Percentiles rank a stretch among this genome's conserved stretches.
These are phyloP conservation scores for Masticophis lateralis DNA, from an alignment of 2,797 vertebrate genomes.

Conservation along the genomic window DNA sequence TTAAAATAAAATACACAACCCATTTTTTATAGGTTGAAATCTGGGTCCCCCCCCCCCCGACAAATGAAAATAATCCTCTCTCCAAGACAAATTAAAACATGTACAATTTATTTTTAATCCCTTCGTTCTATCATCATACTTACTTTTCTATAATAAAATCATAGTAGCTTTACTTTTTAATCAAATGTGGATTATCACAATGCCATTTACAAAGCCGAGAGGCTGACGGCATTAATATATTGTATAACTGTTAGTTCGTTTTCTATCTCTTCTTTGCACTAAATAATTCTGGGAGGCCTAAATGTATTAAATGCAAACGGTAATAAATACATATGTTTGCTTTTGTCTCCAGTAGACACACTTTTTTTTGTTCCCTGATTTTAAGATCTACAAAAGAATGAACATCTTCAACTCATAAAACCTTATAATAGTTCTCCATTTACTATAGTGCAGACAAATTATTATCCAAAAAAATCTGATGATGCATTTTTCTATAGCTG, in stretches of 20 bases:
- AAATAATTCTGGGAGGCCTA: slow-evolving; percentile 55
- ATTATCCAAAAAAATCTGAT: slow-evolving; percentile 89
- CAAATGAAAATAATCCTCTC: slow-evolving; percentile 14
- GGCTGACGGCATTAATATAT: slow-evolving; percentile 44
- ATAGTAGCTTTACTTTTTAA: slow-evolving; percentile 41
- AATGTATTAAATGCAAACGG: slow-evolving; percentile 77
- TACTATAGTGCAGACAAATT: slow-evolving; percentile 90
- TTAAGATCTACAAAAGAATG: slow-evolving; percentile 97
- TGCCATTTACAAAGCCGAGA: slow-evolving; percentile 55
- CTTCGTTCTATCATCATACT: slow-evolving; percentile 34
- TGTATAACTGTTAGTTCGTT: slow-evolving; percentile 45
- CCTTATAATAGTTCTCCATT: slow-evolving; percentile 88
- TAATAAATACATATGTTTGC: slow-evolving; percentile 81
- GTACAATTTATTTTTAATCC: slow-evolving; percentile 48
- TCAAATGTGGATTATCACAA: slow-evolving; percentile 53
- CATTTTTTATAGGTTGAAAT: background rate
- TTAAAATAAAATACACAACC: background rate
- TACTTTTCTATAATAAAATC: slow-evolving; percentile 45
- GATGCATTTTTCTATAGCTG: slow-evolving; percentile 87
- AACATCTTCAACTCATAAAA: slow-evolving; percentile 87
- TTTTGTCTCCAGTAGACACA: slow-evolving; percentile 84
- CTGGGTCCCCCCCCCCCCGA: background rate
- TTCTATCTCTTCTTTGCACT: slow-evolving; percentile 37
- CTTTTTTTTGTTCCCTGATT: slow-evolving; percentile 92
- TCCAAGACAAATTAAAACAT: slow-evolving; percentile 12